Evolutionary conservation across 2,888 invertebrate genomes (phyloP), one percentile per base, ranked within the genome.

Genomic region (Phyllotreta cruciferae): DNA sequence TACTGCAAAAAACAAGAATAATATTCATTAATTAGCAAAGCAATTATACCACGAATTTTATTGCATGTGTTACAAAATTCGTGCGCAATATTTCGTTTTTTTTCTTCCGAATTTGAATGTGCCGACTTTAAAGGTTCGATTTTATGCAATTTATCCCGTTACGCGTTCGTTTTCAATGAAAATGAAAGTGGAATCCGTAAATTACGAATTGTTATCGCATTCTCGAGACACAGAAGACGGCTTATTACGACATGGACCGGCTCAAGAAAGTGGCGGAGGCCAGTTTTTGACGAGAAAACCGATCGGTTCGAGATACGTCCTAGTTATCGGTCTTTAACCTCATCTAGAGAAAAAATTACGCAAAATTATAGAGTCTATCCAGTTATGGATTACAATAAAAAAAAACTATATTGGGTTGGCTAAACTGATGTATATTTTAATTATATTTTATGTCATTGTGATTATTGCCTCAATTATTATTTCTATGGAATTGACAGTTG

Each of bases 1-100:
- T 77, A 86, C 89, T 91, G 85, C 39, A 83, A 84, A 75, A 70
- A 76, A 73, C 70, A 73, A 24, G n/a, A n/a, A n/a, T n/a, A 42
- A 39, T 36, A 11, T 24, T 8, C 6, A 10, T 35, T 9, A 36
- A 14, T 10, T 14, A 24, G 6, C 10, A 42, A 55, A 41, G 6
- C 9, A n/a, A n/a, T n/a, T n/a, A n/a, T n/a, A n/a, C n/a, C n/a
- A n/a, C n/a, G 41, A 41, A n/a, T 35, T 9, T 4, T 34, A 14
- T 38, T 9, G 7, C 38, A 39, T 14, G 10, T 8, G 38, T 53
- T n/a, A 34, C 41, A 24, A 24, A 24, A 24, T 38, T 53, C 24
- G 24, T 24, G 24, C 24, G 24, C 24, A 24, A 24, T 24, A n/a
- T 41, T 11, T 4, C 2, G n/a, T n/a, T 41, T 11, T 11, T 41